Conservation (phyloP, 2,113 vertebrate species). For the Calidris pugnax region DNA sequence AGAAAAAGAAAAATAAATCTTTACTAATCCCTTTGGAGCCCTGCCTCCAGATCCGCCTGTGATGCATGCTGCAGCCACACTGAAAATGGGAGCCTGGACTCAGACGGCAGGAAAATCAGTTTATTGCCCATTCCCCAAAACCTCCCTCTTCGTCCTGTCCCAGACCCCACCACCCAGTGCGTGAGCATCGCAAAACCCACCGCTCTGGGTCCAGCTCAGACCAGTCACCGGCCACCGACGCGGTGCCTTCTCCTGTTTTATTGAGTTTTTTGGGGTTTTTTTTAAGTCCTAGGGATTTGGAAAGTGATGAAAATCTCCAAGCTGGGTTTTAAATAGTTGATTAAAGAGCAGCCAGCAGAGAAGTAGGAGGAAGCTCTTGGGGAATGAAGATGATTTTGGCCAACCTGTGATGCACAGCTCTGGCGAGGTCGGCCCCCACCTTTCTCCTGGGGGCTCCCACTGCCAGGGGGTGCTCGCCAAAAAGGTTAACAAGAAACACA, state of each 20-base stretch:
- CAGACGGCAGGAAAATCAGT: background rate
- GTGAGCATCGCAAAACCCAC: background rate
- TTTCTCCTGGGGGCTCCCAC: background rate
- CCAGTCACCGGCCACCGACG: background rate
- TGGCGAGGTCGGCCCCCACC: background rate
- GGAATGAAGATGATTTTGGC: background rate
- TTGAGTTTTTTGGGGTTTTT: background rate
- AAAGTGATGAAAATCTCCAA: background rate
- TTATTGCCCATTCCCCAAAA: background rate
- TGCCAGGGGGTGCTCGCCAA: accelerated
- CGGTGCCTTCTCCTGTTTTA: background rate
- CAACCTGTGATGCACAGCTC: background rate
- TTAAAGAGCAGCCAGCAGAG: conserved; percentile 49
- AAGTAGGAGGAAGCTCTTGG: background rate
- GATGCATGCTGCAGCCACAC: background rate
- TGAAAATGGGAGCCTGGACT: background rate
- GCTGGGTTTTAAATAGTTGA: conserved; percentile 47
- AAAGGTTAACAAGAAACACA: accelerated
- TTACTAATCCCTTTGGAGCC: conserved; percentile 63
- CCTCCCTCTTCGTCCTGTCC: background rate
- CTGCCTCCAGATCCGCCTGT: background rate
- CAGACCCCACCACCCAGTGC: background rate
- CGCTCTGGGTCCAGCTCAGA: background rate
- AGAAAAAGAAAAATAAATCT: conserved; percentile 68
- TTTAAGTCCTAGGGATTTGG: background rate